Conservation (phyloP, 2,113 vertebrate species). For the Megaceryle torquata region DNA sequence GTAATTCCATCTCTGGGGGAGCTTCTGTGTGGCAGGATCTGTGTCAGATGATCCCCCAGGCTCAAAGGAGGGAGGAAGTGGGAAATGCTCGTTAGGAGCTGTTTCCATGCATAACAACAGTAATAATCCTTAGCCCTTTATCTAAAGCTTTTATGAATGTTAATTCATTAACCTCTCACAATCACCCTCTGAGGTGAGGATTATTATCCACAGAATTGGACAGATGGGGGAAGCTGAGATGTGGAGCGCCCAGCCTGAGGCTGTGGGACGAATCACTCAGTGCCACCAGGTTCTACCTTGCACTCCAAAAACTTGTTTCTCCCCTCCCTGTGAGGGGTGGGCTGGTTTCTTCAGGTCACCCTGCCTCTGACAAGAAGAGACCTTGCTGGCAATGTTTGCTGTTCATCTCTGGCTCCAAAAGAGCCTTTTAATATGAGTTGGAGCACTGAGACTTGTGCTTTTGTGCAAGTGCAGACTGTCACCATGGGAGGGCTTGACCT, state of each 20-base stretch:
- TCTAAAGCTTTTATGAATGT: conserved; percentile 57
- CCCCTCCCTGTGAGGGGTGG: not conserved
- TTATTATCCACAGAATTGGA: conserved; percentile 51
- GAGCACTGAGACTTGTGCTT: not conserved
- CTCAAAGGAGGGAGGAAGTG: not conserved
- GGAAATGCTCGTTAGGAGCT: conserved; percentile 15
- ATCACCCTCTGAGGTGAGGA: conserved; percentile 42
- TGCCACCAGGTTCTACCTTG: not conserved
- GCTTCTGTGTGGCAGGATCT: conserved; percentile 29
- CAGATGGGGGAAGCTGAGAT: conserved; percentile 39
- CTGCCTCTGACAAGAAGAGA: not conserved
- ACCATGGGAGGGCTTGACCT: not conserved
- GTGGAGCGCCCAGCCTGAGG: not conserved
- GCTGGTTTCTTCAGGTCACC: not conserved
- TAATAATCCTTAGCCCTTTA: conserved; percentile 56
- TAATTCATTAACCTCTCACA: conserved; percentile 55
- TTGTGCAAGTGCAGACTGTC: rapidly evolving
- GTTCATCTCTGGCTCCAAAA: not conserved
- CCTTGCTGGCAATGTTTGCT: not conserved
- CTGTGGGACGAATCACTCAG: not conserved
- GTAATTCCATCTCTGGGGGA: conserved; percentile 54
- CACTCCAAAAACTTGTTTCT: not conserved
- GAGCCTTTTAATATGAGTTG: not conserved
- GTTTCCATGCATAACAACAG: conserved; percentile 56
- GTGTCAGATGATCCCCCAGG: conserved; percentile 45